These are phyloP conservation scores for Hydropsyche tenuis DNA, from an alignment of 1,140 invertebrate genomes.

Conservation along the genomic window DNA sequence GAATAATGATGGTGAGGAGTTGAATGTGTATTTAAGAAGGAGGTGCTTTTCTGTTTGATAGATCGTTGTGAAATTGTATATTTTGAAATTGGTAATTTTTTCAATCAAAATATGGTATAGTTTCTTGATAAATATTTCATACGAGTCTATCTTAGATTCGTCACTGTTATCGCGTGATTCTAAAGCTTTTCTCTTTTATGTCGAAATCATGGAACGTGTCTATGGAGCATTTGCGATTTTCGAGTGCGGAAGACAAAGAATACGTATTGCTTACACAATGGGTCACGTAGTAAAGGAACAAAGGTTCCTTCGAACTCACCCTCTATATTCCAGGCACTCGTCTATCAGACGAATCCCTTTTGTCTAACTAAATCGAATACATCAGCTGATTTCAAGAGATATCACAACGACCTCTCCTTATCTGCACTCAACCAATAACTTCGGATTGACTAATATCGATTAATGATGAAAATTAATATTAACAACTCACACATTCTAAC, in stretches of 20 bases:
- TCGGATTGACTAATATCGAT: too few species aligned
- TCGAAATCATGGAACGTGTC: too few species aligned
- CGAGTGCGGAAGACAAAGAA: constrained; percentile 22
- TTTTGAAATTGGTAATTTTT: too few species aligned
- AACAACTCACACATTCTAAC: not conserved
- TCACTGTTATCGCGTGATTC: too few species aligned
- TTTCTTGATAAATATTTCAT: too few species aligned
- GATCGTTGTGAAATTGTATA: too few species aligned
- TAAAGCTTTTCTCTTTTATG: too few species aligned
- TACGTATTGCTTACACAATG: constrained; percentile 14
- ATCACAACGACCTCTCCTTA: constrained; percentile 21
- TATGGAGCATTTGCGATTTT: not conserved
- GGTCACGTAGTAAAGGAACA: constrained; percentile 24
- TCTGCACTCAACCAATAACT: not conserved
- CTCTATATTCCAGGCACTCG: constrained; percentile 10
- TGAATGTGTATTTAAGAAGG: too few species aligned
- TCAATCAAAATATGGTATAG: too few species aligned
- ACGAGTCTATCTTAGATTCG: too few species aligned
- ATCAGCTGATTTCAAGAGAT: constrained; percentile 51
- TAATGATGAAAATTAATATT: not conserved
- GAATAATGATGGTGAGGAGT: not conserved
- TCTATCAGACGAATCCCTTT: constrained; percentile 46
- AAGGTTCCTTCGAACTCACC: constrained; percentile 13
- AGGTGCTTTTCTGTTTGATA: too few species aligned
- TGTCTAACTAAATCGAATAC: constrained; percentile 46